These are phyloP conservation scores for Zoanthus sociatus DNA, from an alignment of 92 coral and sea anemone genomes.

Conservation along the genomic window DNA sequence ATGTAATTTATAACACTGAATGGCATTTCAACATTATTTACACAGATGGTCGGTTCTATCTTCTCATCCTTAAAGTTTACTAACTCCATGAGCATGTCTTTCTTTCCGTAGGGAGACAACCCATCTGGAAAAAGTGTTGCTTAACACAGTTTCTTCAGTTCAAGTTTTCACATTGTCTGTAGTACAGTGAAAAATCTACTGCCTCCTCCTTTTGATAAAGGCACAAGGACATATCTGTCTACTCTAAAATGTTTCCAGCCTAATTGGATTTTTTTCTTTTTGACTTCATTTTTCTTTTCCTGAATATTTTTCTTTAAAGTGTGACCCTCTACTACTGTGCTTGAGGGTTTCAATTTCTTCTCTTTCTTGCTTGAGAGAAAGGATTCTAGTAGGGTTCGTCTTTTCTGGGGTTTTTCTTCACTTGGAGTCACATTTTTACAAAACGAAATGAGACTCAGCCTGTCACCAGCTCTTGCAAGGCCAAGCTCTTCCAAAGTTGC, in stretches of 20 bases:
- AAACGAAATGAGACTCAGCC: conserved; percentile 56
- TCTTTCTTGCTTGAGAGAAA: conserved; percentile 33
- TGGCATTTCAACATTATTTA: conserved; percentile 1
- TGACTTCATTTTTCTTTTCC: conserved; percentile 25
- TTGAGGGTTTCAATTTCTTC: conserved; percentile 5
- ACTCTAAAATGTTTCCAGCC: conserved; percentile 72
- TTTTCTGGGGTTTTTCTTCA: conserved; percentile 22
- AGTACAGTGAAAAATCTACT: conserved; percentile 59
- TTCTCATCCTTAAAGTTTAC: conserved; percentile 45
- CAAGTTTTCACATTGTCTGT: conserved; percentile 35
- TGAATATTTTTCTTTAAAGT: not conserved
- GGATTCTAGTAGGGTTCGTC: conserved; percentile 46
- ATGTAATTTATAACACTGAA: conserved; percentile 33
- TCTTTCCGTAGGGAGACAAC: conserved; percentile 57
- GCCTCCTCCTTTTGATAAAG: conserved; percentile 69
- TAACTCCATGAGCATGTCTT: conserved; percentile 41
- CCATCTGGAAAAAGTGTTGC: conserved; percentile 62
- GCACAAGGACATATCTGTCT: conserved; percentile 54
- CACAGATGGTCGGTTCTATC: conserved; percentile 14
- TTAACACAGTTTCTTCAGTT: conserved; percentile 60
- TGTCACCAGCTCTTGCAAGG: conserved; percentile 61
- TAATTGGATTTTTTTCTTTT: conserved; percentile 47
- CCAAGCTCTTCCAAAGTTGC: conserved; percentile 58
- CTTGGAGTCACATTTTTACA: conserved; percentile 1
- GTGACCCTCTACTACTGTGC: not conserved